A percentile compares a stretch with the other conserved stretches of the same genome.
These are phyloP conservation scores for Heliconius nattereri DNA, from an alignment of 1,140 invertebrate genomes.

Conservation along the genomic window DNA sequence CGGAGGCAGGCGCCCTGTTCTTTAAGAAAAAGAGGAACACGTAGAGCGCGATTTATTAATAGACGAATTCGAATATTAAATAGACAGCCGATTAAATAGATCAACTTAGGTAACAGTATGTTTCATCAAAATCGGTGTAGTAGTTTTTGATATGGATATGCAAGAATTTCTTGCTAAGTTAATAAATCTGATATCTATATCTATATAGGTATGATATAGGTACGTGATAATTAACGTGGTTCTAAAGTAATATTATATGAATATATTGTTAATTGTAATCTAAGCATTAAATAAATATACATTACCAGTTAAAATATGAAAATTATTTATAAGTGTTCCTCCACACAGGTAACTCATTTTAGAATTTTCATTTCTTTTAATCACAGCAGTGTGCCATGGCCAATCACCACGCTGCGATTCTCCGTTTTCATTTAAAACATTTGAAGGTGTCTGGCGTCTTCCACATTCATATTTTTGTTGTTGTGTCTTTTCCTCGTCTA, in stretches of 20 bases:
- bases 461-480: constrained; percentile 1
- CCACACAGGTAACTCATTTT: constrained; percentile 18
- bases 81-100: too few species aligned
- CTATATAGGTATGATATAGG: too few species aligned
- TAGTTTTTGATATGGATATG: too few species aligned
- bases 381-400: constrained; percentile 29
- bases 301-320: constrained; percentile 26
- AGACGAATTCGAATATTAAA: too few species aligned
- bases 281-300: not conserved
- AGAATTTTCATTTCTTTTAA: not conserved
- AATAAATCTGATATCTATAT: too few species aligned
- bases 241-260: not conserved
- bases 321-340: constrained; percentile 20
- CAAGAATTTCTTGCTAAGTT: too few species aligned
- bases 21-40: too few species aligned
- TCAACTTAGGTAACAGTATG: too few species aligned
- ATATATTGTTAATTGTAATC: too few species aligned
- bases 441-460: not conserved
- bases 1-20: too few species aligned
- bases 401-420: constrained; percentile 19
- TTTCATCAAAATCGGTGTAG: too few species aligned
- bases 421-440: not conserved
- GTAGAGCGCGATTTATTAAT: too few species aligned
- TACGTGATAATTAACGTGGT: not conserved
- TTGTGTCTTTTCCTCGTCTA: not conserved